Percentiles rank a stretch among this genome's conserved stretches.
Conservation (phyloP, 2,113 vertebrate genomes). For the Eolophus roseicapilla region DNA sequence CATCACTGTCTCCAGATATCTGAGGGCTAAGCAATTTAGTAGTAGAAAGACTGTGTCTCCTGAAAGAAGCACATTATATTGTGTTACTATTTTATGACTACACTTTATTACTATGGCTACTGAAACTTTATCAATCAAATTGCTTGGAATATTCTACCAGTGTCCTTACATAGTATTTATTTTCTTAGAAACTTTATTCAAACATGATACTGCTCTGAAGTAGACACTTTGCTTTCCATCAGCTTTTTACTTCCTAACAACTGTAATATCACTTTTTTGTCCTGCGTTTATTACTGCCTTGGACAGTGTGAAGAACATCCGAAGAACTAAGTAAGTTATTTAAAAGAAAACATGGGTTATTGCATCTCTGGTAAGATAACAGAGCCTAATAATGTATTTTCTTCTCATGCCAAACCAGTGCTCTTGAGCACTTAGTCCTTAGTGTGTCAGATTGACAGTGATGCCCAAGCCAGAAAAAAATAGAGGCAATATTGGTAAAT, state of each 20-base stretch:
- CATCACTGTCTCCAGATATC: slow-evolving; percentile 78
- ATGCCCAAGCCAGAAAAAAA: not conserved
- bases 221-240: not conserved
- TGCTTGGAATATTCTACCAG: not conserved
- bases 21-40: slow-evolving; percentile 90
- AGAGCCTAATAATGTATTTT: not conserved
- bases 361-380: not conserved
- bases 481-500: rapidly evolving
- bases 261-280: not conserved
- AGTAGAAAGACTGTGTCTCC: slow-evolving; percentile 90
- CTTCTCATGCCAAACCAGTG: not conserved
- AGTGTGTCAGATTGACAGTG: not conserved
- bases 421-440: not conserved
- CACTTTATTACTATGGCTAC: not conserved
- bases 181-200: not conserved
- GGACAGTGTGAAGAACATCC: not conserved
- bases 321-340: not conserved
- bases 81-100: not conserved
- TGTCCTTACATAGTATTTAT: not conserved
- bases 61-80: slow-evolving; percentile 40
- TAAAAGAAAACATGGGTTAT: not conserved
- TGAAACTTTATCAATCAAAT: not conserved
- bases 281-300: not conserved
- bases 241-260: not conserved
- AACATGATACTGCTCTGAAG: not conserved